Evolutionary conservation across 2,797 vertebrate genomes (phyloP), one percentile per base, ranked within the genome.

Genomic region (Arnoldichthys spilopterus): DNA sequence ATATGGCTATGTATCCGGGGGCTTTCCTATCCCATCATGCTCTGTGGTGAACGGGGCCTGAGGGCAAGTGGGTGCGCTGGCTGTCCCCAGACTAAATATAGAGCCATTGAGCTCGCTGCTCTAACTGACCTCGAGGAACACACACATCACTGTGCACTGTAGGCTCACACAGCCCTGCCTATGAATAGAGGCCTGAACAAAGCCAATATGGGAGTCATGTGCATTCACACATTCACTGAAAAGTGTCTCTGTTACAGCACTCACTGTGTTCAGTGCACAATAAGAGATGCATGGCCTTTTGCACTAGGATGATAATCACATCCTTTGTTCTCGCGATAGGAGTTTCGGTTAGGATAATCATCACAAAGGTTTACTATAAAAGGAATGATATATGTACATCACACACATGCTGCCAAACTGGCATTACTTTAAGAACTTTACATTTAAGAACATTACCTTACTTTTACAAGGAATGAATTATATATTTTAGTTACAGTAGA

Each of bases 21-120:
- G 76, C 37, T 79, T 83, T 58, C 78, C 80, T 34, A 63, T 63
- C 78, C 74, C 79, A 77, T 69, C 61, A 77, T 83, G 76, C 73
- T 74, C 7, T 58, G 68, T 70, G 56, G 71, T 61, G 22, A 56
- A 37, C 43, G 22, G 43, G 58, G 72, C 81, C 78, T 76, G 43
- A 79, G 81, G 75, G 78, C 40, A 51, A 64, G 61, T 69, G 80
- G 53, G 73, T 22, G 11, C 24, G 49, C 56, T 78, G 58, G 69
- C 64, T 32, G 47, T 75, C 67, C 59, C 64, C 53, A 77, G 40
- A 53, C 76, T 77, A 85, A 83, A 83, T 81, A 56, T 81, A 77
- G 79, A 76, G 69, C 32, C 51, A 77, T 51, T 54, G 49, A 77
- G 70, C 24, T 18, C 40, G 67, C 47, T 20, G 12, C 7, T 45